Evolutionary conservation across 2,113 vertebrate species (phyloP).

Genomic region (Argyrosomus japonicus): DNA sequence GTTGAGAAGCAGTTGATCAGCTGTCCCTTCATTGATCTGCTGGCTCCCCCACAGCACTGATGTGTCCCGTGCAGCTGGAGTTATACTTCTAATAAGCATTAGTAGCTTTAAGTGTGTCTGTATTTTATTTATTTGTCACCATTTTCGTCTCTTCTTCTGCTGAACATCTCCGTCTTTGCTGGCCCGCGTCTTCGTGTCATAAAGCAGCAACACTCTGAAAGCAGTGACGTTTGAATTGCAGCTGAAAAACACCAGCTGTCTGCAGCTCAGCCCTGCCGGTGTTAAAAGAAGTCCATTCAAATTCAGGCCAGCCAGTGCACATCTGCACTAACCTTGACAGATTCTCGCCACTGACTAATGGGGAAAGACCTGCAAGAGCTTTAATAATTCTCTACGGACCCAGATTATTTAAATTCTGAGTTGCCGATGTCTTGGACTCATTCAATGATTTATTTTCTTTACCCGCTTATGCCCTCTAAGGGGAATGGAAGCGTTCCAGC

Average conservation of each 20-base stretch:
- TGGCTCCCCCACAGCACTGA: background rate
- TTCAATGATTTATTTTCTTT: constrained; percentile 59
- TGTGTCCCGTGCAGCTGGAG: constrained; percentile 29
- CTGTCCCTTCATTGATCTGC: constrained; percentile 55
- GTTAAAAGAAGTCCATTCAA: constrained; percentile 22
- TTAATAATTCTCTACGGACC: constrained; percentile 44
- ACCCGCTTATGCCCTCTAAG: constrained; percentile 24
- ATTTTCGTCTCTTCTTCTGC: background rate
- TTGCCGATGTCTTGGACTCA: constrained; percentile 12
- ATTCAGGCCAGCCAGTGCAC: constrained; percentile 28
- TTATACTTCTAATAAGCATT: constrained; percentile 17
- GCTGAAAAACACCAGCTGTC: background rate
- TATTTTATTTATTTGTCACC: background rate
- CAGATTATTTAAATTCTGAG: constrained; percentile 45
- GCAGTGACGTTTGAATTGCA: background rate
- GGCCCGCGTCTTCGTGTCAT: background rate
- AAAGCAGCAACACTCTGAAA: constrained; percentile 7
- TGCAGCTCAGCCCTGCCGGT: background rate
- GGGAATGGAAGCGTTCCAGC: constrained; percentile 13
- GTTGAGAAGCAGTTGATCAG: constrained; percentile 65
- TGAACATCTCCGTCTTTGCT: background rate
- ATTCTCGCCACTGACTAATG: constrained; percentile 32
- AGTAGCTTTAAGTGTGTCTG: constrained; percentile 4
- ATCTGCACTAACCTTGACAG: constrained; percentile 49
- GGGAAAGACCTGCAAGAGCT: constrained; percentile 31